Conservation (phyloP, 23 tunicate genomes). For the Trididemnum nubilum region DNA sequence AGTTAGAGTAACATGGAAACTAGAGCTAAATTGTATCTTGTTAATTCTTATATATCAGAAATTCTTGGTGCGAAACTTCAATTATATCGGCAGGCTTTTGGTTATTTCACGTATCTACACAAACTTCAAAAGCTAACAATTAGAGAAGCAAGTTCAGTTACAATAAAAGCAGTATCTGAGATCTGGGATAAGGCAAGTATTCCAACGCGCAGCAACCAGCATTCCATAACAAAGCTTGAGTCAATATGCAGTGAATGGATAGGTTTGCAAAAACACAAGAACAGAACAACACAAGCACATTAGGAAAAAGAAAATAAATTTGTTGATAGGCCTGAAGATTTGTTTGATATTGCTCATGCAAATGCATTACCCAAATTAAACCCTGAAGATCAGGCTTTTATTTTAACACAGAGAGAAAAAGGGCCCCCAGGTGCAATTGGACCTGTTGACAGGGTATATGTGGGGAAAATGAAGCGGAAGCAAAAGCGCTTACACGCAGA, state of each 20-base stretch:
- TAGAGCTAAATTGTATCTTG: neutral
- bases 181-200: neutral
- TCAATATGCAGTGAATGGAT: neutral
- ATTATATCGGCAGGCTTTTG: neutral
- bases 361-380: neutral
- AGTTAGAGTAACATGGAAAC: too few relatives aligned
- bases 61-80: neutral
- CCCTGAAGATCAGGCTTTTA: neutral
- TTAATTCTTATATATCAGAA: neutral
- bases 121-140: neutral
- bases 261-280: neutral
- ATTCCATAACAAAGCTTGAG: neutral
- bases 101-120: neutral
- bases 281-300: neutral
- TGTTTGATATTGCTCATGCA: neutral
- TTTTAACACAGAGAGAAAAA: neutral
- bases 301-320: neutral
- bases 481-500: neutral
- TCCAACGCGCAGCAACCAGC: neutral
- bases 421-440: neutral
- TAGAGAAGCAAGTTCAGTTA: neutral
- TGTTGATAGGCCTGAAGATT: neutral
- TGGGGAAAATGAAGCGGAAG: neutral
- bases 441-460: neutral
- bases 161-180: neutral